These are phyloP conservation scores for Oplegnathus fasciatus DNA, from an alignment of 2,113 vertebrate species.

Conservation along the genomic window DNA sequence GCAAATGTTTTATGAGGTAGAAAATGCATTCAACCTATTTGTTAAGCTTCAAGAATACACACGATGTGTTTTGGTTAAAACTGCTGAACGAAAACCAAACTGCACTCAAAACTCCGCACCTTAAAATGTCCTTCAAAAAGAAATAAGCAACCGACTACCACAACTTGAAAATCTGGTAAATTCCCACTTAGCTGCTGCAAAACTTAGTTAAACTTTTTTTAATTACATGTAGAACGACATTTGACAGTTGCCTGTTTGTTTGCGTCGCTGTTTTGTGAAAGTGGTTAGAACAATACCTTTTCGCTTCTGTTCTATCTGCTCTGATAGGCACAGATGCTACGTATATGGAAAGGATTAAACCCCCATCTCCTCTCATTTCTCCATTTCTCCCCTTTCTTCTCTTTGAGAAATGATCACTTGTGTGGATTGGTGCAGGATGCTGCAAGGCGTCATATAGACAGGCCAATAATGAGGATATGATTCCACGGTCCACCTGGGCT, in stretches of 20 bases:
- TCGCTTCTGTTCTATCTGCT: slow-evolving; percentile 2
- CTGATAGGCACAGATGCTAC: slow-evolving; percentile 44
- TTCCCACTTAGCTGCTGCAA: not conserved
- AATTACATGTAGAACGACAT: not conserved
- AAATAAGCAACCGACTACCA: not conserved
- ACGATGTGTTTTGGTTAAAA: not conserved
- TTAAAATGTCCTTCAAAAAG: not conserved
- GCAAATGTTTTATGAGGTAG: not conserved
- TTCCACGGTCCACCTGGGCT: slow-evolving; percentile 24
- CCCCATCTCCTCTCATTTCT: slow-evolving; percentile 1
- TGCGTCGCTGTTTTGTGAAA: slow-evolving; percentile 4
- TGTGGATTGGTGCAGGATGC: slow-evolving; percentile 35
- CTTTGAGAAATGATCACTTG: slow-evolving; percentile 45
- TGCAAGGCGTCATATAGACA: slow-evolving; percentile 25
- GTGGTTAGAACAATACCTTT: not conserved
- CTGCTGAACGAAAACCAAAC: not conserved
- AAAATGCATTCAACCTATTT: not conserved
- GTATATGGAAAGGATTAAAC: slow-evolving; percentile 28
- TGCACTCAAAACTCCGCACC: not conserved
- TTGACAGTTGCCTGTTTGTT: not conserved
- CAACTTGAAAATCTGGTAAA: not conserved
- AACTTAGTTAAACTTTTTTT: not conserved
- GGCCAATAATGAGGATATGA: slow-evolving; percentile 45
- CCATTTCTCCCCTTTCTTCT: not conserved
- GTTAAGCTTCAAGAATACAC: not conserved